These are phyloP conservation scores for Loripinus fragilis DNA, from an alignment of 2,888 invertebrate genomes.

Conservation along the genomic window DNA sequence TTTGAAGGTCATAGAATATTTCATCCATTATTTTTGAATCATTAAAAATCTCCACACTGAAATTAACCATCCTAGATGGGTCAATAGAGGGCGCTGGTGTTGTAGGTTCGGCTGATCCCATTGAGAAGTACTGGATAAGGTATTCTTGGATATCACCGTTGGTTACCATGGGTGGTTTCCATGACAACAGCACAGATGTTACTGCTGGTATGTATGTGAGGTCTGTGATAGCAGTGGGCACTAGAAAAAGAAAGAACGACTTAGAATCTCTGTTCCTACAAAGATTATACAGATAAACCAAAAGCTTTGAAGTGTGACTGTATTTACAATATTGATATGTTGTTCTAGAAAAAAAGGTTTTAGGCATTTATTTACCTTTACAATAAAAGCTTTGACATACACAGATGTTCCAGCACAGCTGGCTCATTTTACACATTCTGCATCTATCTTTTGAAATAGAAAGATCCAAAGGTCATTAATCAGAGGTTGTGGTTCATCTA, in stretches of 20 bases:
- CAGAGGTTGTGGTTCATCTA: too few species aligned
- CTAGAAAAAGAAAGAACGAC: slow-evolving; percentile 41
- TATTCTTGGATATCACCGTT: slow-evolving; percentile 66
- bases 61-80: slow-evolving; percentile 31
- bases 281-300: too few species aligned
- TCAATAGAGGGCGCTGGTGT: slow-evolving; percentile 19
- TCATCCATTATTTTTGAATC: slow-evolving; percentile 16
- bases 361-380: too few species aligned
- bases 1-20: slow-evolving; percentile 31
- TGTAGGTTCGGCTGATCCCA: slow-evolving; percentile 37
- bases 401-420: too few species aligned
- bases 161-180: slow-evolving; percentile 59
- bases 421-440: too few species aligned
- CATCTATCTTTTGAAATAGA: too few species aligned
- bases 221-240: slow-evolving; percentile 56
- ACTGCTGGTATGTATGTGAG: slow-evolving; percentile 45
- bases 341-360: too few species aligned
- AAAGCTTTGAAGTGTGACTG: too few species aligned
- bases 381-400: too few species aligned
- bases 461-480: too few species aligned
- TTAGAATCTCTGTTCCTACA: too few species aligned
- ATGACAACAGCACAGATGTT: slow-evolving; percentile 55
- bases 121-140: slow-evolving; percentile 46
- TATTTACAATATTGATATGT: too few species aligned
- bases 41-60: slow-evolving; percentile 34